Conservation (phyloP, 1,140 invertebrate species). For the Choristoneura fumiferana region DNA sequence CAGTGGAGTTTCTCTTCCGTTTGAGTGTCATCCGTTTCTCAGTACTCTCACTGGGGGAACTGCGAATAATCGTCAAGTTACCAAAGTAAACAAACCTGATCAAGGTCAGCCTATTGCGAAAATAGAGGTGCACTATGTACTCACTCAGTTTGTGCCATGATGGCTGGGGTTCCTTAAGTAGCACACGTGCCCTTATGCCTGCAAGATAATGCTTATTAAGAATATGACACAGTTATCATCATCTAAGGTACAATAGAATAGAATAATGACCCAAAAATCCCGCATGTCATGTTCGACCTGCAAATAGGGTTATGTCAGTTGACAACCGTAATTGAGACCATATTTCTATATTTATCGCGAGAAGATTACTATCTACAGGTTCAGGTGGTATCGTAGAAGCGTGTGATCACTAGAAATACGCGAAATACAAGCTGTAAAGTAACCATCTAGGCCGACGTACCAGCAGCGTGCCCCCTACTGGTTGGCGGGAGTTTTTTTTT, state of each 20-base stretch:
- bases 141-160: constrained; percentile 71
- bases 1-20: constrained; percentile 67
- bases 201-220: constrained; percentile 47
- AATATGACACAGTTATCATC: constrained; percentile 18
- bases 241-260: constrained; percentile 31
- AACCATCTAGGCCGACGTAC: constrained; percentile 34
- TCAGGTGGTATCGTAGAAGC: constrained; percentile 27
- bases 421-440: constrained; percentile 35
- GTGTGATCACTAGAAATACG: constrained; percentile 27
- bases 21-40: constrained; percentile 59
- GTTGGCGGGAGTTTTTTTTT: constrained; percentile 72
- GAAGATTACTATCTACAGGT: constrained; percentile 27
- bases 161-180: constrained; percentile 41
- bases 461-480: constrained; percentile 69
- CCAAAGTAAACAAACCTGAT: constrained; percentile 47
- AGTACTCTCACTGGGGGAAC: constrained; percentile 57
- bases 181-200: constrained; percentile 41
- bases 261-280: constrained; percentile 59
- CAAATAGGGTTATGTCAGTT: constrained; percentile 78
- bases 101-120: constrained; percentile 43
- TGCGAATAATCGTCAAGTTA: constrained; percentile 37
- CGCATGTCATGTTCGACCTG: constrained; percentile 72
- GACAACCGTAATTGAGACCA: constrained; percentile 58
- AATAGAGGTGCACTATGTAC: constrained; percentile 41
- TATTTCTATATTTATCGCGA: constrained; percentile 42